These are phyloP conservation scores for Anolis carolinensis DNA, from an alignment of 2,113 vertebrate genomes.

Conservation along the genomic window DNA sequence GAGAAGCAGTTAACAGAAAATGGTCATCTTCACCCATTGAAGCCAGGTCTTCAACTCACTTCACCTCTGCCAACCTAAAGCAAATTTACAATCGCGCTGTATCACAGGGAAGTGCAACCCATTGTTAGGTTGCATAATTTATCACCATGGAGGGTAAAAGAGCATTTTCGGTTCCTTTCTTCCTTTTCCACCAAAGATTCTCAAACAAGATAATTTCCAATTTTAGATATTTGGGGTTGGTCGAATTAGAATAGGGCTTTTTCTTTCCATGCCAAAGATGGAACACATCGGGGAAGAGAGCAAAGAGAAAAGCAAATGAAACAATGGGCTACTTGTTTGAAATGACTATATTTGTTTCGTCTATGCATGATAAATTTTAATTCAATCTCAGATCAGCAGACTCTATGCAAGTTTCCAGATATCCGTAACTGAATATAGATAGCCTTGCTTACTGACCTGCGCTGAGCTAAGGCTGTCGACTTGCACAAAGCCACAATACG, in stretches of 20 bases:
- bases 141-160: constrained; percentile 87
- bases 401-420: constrained; percentile 83
- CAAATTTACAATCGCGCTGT: constrained; percentile 83
- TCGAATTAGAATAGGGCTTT: constrained; percentile 63
- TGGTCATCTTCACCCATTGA: constrained; percentile 69
- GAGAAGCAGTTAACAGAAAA: constrained; percentile 78
- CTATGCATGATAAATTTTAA: constrained; percentile 79
- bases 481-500: constrained; percentile 45
- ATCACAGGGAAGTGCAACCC: constrained; percentile 88
- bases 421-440: constrained; percentile 82
- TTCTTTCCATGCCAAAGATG: not conserved
- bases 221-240: constrained; percentile 75
- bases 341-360: constrained; percentile 80
- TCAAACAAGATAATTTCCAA: constrained; percentile 75
- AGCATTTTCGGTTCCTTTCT: constrained; percentile 83
- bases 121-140: constrained; percentile 97
- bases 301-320: constrained; percentile 55
- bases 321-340: constrained; percentile 76
- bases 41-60: constrained; percentile 62
- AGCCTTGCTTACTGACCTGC: constrained; percentile 83
- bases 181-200: constrained; percentile 75
- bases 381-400: constrained; percentile 79
- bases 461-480: constrained; percentile 73
- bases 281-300: not conserved
- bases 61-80: constrained; percentile 63